phyloP scores from a whole-genome alignment of 2,888 invertebrate species.

The Drosophila austrosaltans region DNA sequence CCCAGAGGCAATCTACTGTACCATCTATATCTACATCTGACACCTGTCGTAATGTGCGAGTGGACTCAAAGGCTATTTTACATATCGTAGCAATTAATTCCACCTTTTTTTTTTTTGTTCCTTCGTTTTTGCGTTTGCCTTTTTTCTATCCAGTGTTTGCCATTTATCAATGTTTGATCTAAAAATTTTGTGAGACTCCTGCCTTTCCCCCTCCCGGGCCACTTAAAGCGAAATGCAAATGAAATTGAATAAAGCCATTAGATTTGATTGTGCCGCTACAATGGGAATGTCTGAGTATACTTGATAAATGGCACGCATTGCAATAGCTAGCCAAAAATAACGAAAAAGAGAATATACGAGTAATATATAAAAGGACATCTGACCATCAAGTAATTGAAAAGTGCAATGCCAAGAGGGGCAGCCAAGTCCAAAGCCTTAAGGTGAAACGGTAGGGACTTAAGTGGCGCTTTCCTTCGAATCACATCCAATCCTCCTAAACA shows the following conservation, averaged over 20 bases:
- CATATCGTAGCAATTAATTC: conserved; percentile 53
- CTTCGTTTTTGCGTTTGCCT: not conserved
- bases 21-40: conserved; percentile 39
- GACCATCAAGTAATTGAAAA: conserved; percentile 66
- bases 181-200: not conserved
- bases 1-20: not conserved
- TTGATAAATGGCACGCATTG: conserved; percentile 44
- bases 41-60: conserved; percentile 63
- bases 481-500: conserved; percentile 17
- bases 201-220: not conserved
- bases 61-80: conserved; percentile 34
- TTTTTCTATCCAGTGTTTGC: conserved; percentile 28
- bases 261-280: conserved; percentile 6
- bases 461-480: conserved; percentile 21
- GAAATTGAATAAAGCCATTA: conserved; percentile 52
- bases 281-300: conserved; percentile 19
- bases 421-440: conserved; percentile 36
- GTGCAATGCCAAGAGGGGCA: conserved; percentile 43
- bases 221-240: conserved; percentile 45
- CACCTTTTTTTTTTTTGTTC: conserved; percentile 32
- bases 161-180: conserved; percentile 54
- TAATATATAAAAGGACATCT: conserved; percentile 22
- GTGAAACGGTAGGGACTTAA: conserved; percentile 38
- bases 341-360: not conserved
- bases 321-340: conserved; percentile 22